These are phyloP conservation scores for Leptinotarsa lineolata DNA, from an alignment of 1,140 invertebrate species.

Conservation along the genomic window DNA sequence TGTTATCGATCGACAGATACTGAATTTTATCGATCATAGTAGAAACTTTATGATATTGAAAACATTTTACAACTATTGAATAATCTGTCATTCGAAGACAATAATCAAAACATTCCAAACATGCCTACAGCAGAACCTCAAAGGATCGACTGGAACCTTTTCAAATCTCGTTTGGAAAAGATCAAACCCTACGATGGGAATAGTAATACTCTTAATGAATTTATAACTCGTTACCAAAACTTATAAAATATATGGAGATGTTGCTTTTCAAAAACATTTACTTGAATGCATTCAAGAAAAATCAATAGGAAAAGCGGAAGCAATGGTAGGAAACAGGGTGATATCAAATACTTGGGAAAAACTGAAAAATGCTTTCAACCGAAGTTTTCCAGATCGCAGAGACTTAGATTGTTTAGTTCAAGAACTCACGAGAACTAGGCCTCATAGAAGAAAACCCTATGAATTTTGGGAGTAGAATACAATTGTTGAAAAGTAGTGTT, in stretches of 20 bases:
- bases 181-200: conserved; percentile 24
- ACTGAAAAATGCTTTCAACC: conserved; percentile 21
- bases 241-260: not conserved
- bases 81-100: too few relatives aligned
- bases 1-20: too few relatives aligned
- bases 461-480: conserved; percentile 22
- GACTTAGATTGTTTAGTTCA: conserved; percentile 23
- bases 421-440: conserved; percentile 15
- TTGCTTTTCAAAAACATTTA: conserved; percentile 10
- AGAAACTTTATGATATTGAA: too few relatives aligned
- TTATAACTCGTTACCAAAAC: not conserved
- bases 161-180: conserved; percentile 18
- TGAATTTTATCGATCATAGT: too few relatives aligned
- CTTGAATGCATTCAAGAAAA: conserved; percentile 29
- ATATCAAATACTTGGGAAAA: conserved; percentile 19
- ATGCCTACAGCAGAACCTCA: too few relatives aligned
- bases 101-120: too few relatives aligned
- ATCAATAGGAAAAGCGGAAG: conserved; percentile 23
- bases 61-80: too few relatives aligned
- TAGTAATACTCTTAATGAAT: conserved; percentile 21
- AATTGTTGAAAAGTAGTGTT: conserved; percentile 19
- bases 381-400: conserved; percentile 23
- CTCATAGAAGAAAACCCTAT: conserved; percentile 11
- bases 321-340: conserved; percentile 24
- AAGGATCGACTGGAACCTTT: not conserved